These are phyloP conservation scores for Falco rusticolus DNA, from an alignment of 2,797 vertebrate species.

Conservation along the genomic window DNA sequence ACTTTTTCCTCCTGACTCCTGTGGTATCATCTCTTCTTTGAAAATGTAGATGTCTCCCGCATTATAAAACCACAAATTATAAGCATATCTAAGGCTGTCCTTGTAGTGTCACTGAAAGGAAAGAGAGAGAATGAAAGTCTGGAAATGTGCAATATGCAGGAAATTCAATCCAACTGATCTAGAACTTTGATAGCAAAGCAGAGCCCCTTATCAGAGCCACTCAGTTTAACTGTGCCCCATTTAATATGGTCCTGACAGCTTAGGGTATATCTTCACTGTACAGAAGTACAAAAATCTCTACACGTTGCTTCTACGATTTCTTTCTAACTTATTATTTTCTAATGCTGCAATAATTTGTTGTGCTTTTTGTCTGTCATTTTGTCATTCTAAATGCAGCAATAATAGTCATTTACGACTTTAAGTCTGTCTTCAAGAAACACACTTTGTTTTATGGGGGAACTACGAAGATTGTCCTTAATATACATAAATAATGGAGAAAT, in stretches of 20 bases:
- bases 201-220: conserved; percentile 86
- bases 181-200: conserved; percentile 85
- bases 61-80: conserved; percentile 81
- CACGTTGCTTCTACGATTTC: conserved; percentile 52
- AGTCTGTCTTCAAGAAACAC: conserved; percentile 54
- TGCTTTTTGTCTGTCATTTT: conserved; percentile 57
- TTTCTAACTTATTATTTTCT: conserved; percentile 69
- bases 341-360: conserved; percentile 64
- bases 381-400: conserved; percentile 33
- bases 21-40: conserved; percentile 71
- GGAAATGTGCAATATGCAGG: conserved; percentile 86
- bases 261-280: conserved; percentile 78
- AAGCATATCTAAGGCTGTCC: conserved; percentile 80
- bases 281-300: conserved; percentile 77
- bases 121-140: conserved; percentile 76
- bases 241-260: conserved; percentile 85
- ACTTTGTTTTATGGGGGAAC: conserved; percentile 48
- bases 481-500: conserved; percentile 50
- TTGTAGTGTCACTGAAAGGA: conserved; percentile 80
- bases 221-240: conserved; percentile 87
- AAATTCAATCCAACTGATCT: conserved; percentile 92
- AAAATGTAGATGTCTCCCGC: conserved; percentile 73
- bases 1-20: conserved; percentile 42
- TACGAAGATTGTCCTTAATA: conserved; percentile 32
- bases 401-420: conserved; percentile 37